Conservation (phyloP, 2,888 invertebrate genomes). For the Salpingus planirostris region DNA sequence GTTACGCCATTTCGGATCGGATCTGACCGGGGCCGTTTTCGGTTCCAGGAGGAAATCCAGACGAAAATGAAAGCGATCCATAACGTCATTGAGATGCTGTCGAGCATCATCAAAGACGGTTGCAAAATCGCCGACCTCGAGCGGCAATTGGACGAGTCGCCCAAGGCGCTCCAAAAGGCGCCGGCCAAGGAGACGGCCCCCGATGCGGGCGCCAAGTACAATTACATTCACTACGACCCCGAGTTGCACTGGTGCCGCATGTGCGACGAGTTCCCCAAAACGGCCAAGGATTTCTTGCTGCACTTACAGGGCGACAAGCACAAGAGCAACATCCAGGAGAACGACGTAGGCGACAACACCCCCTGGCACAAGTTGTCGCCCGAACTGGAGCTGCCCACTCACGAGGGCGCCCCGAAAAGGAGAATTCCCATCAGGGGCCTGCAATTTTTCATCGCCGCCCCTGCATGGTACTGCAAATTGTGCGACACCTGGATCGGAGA, state of each 20-base stretch:
- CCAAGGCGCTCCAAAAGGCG: slow-evolving; percentile 26
- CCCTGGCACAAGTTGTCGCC: slow-evolving; percentile 63
- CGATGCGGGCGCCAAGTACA: slow-evolving; percentile 44
- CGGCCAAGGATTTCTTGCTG: slow-evolving; percentile 76
- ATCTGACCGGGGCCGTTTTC: slow-evolving; percentile 10
- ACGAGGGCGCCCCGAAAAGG: slow-evolving; percentile 64
- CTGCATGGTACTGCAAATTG: slow-evolving; percentile 84
- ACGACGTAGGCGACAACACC: slow-evolving; percentile 59
- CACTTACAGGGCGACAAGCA: slow-evolving; percentile 76
- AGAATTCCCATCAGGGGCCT: slow-evolving; percentile 76
- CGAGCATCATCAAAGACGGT: slow-evolving; percentile 73
- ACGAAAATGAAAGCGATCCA: slow-evolving; percentile 74
- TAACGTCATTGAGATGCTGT: slow-evolving; percentile 82
- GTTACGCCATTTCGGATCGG: slow-evolving; percentile 7
- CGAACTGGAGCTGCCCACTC: slow-evolving; percentile 58
- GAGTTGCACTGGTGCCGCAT: slow-evolving; percentile 86
- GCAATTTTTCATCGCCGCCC: slow-evolving; percentile 79
- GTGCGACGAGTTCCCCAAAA: slow-evolving; percentile 79
- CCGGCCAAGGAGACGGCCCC: slow-evolving; percentile 31
- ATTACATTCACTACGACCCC: slow-evolving; percentile 80
- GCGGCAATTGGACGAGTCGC: slow-evolving; percentile 24
- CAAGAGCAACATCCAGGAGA: slow-evolving; percentile 52
- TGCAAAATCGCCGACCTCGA: slow-evolving; percentile 41
- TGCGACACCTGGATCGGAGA: slow-evolving; percentile 85
- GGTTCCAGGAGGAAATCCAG: slow-evolving; percentile 62